A percentile compares a stretch with the other conserved stretches of the same genome.
These are phyloP conservation scores for Ostrea edulis DNA, from an alignment of 1,140 invertebrate species.

Conservation along the genomic window DNA sequence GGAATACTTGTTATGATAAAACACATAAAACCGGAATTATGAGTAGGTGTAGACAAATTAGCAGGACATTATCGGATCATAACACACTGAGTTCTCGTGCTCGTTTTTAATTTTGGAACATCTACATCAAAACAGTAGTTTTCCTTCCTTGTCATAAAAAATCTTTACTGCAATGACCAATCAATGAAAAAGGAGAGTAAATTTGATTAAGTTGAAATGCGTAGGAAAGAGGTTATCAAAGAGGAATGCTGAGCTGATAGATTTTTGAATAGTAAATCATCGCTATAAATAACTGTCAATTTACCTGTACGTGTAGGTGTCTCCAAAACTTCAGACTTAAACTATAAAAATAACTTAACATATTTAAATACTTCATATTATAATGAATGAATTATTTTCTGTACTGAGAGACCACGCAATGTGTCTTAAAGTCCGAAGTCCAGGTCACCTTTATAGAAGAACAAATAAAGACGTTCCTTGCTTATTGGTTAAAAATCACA, in stretches of 20 bases:
- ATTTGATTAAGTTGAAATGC: too few relatives aligned
- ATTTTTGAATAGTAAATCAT: neutral
- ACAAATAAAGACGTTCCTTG: neutral
- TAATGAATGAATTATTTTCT: neutral
- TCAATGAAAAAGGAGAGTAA: too few relatives aligned
- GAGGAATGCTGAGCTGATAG: neutral
- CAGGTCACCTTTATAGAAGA: neutral
- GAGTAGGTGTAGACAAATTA: too few relatives aligned
- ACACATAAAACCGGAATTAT: too few relatives aligned
- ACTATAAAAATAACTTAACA: neutral
- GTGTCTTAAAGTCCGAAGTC: neutral
- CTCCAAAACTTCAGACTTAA: neutral
- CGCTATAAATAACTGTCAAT: neutral
- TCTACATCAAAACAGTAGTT: too few relatives aligned
- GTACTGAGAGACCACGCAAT: neutral
- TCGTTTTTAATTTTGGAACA: too few relatives aligned
- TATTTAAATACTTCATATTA: neutral
- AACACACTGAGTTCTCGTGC: too few relatives aligned
- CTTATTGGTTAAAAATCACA: neutral
- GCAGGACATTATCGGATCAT: too few relatives aligned
- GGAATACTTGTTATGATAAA: too few relatives aligned
- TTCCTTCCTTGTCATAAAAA: too few relatives aligned
- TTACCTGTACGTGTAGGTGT: constrained; percentile 8
- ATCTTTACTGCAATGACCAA: too few relatives aligned
- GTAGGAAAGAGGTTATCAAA: too few relatives aligned